A percentile compares a stretch with the other conserved stretches of the same genome.
These are phyloP conservation scores for Heliangelus exortis DNA, from an alignment of 2,797 vertebrate genomes.

Conservation along the genomic window DNA sequence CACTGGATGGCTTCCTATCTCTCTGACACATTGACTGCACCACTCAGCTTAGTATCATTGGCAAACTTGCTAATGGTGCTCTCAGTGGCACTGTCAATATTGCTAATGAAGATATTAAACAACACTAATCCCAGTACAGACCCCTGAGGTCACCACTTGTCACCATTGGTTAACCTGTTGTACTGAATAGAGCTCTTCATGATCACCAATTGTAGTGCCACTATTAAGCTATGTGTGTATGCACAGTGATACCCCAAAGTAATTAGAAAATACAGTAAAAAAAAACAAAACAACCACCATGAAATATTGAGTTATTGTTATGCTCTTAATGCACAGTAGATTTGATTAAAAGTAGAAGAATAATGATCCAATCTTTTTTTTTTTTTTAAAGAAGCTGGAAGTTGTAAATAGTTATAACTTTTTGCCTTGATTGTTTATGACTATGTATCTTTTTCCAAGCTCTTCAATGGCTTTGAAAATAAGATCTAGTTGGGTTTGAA, in stretches of 20 bases:
- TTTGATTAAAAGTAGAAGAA: neutral
- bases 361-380: too few species aligned
- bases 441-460: neutral
- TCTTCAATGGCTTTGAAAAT: neutral
- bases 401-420: neutral
- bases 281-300: too few species aligned
- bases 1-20: too few species aligned
- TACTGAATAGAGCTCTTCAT: neutral
- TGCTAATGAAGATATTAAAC: too few species aligned
- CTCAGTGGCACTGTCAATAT: too few species aligned
- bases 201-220: too few species aligned
- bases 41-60: too few species aligned
- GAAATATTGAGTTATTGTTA: neutral
- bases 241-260: neutral
- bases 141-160: too few species aligned
- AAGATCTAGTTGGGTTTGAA: neutral
- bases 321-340: neutral
- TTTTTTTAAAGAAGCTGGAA: neutral
- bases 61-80: too few species aligned
- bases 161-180: neutral
- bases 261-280: too few species aligned
- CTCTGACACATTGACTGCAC: too few species aligned
- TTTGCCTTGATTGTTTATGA: neutral
- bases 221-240: neutral
- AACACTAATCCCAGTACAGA: too few species aligned